Percentiles rank a stretch among this genome's conserved stretches.
These are phyloP conservation scores for Cyclina sinensis DNA, from an alignment of 1,140 invertebrate genomes.

Conservation along the genomic window DNA sequence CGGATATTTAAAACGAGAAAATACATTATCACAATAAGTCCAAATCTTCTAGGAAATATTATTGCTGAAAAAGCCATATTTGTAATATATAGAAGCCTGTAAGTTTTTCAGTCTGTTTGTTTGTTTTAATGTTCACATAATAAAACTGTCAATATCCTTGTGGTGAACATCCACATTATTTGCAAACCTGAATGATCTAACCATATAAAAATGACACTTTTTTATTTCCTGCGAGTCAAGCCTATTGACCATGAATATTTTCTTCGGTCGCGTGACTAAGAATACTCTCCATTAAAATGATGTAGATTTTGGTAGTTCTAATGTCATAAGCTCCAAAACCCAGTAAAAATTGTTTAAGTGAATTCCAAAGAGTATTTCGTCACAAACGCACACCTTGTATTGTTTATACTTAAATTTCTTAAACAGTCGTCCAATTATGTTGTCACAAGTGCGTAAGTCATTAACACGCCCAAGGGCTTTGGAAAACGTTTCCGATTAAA, in stretches of 20 bases:
- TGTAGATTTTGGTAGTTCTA: not conserved
- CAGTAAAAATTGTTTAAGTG: too few species aligned
- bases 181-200: not conserved
- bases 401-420: too few species aligned
- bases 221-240: too few species aligned
- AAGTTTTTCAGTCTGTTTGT: constrained; percentile 10
- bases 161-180: not conserved
- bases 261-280: not conserved
- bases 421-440: constrained; percentile 11
- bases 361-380: too few species aligned
- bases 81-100: not conserved
- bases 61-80: not conserved
- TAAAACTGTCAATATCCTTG: not conserved
- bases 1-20: not conserved
- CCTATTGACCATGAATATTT: not conserved
- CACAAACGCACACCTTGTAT: too few species aligned
- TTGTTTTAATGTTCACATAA: not conserved
- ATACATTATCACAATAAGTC: not conserved
- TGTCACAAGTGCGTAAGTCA: not conserved
- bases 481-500: constrained; percentile 31
- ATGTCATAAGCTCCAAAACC: too few species aligned
- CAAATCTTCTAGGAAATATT: not conserved
- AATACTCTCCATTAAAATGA: not conserved
- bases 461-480: not conserved
- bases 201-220: constrained; percentile 11